These are phyloP conservation scores for Phalacrocorax pelagicus DNA, from an alignment of 2,113 vertebrate genomes.

Conservation along the genomic window DNA sequence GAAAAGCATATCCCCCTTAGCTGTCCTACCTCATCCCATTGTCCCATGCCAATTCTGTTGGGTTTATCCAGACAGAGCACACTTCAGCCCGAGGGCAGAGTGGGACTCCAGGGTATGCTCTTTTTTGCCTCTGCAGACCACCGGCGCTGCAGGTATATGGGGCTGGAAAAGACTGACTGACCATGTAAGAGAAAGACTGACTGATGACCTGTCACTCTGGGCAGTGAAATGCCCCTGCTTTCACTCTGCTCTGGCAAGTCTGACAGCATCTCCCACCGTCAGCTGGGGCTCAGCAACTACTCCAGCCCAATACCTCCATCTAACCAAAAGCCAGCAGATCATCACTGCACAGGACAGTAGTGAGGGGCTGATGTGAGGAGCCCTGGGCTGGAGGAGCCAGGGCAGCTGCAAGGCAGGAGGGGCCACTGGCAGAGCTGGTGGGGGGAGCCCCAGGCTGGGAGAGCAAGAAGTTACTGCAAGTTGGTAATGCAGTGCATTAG, in stretches of 20 bases:
- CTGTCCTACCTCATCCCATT: background rate
- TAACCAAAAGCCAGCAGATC: background rate
- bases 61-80: background rate
- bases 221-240: background rate
- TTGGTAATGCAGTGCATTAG: background rate
- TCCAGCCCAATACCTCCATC: background rate
- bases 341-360: background rate
- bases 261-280: background rate
- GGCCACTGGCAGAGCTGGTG: background rate
- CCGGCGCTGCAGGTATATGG: background rate
- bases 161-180: background rate
- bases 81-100: background rate
- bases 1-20: background rate
- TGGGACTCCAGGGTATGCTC: background rate
- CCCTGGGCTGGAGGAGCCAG: fast-evolving
- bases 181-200: background rate
- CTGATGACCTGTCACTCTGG: background rate
- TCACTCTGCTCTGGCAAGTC: background rate
- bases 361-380: background rate
- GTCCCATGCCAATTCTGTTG: background rate
- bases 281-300: background rate
- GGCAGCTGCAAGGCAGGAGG: background rate
- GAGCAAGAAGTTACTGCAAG: background rate
- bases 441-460: background rate
- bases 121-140: background rate